Percentiles rank a stretch among this genome's conserved stretches.
These are phyloP conservation scores for Pelecanus crispus DNA, from an alignment of 2,113 vertebrate genomes.

Conservation along the genomic window DNA sequence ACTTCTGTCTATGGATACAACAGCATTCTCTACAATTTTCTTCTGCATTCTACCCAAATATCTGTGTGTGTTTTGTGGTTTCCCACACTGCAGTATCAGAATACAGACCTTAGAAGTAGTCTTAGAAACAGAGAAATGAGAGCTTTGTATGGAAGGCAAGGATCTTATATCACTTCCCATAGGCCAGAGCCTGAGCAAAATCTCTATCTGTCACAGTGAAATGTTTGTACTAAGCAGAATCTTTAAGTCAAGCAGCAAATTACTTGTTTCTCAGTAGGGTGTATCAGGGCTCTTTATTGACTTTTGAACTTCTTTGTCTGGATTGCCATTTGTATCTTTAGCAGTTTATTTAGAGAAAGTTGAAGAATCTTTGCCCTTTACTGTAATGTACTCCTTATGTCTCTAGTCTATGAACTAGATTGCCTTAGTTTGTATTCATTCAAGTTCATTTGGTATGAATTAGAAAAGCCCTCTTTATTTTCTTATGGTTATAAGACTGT, in stretches of 20 bases:
- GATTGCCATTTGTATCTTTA: neutral
- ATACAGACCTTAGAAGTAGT: neutral
- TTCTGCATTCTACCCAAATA: neutral
- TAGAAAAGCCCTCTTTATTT: fast-evolving
- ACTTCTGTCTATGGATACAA: neutral
- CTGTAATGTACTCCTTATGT: neutral
- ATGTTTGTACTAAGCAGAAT: neutral
- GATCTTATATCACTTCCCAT: neutral
- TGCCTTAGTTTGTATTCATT: neutral
- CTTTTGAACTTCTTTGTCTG: neutral
- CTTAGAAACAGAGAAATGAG: neutral
- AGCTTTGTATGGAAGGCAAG: neutral
- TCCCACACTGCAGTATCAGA: neutral
- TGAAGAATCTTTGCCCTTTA: neutral
- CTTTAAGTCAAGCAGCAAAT: neutral
- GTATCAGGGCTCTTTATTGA: fast-evolving
- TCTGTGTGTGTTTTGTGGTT: neutral
- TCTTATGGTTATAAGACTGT: neutral
- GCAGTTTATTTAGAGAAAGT: neutral
- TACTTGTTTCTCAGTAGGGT: neutral
- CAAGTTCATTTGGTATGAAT: neutral
- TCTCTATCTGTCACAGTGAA: neutral
- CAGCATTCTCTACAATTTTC: neutral
- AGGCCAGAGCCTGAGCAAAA: neutral
- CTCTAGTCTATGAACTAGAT: neutral